Conservation (phyloP, 2,113 vertebrate species). For the Anarhynchus alexandrinus region DNA sequence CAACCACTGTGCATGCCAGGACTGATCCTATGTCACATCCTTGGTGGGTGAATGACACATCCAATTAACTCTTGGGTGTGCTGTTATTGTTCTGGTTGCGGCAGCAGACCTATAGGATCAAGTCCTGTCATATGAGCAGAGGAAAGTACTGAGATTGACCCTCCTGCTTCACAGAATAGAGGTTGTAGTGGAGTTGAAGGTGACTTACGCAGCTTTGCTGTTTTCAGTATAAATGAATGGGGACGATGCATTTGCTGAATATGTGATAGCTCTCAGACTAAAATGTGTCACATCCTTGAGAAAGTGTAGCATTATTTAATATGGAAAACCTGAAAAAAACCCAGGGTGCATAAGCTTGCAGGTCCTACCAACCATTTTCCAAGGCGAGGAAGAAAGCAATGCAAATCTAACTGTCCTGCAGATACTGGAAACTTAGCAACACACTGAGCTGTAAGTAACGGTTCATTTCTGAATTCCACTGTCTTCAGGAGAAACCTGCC, state of each 20-base stretch:
- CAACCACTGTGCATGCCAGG: background rate
- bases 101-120: background rate
- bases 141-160: background rate
- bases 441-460: background rate
- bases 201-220: fast-evolving
- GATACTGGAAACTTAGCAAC: background rate
- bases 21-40: background rate
- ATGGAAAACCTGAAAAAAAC: background rate
- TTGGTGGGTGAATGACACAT: background rate
- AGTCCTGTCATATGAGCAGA: background rate
- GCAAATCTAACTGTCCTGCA: background rate
- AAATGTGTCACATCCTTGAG: background rate
- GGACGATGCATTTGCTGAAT: background rate
- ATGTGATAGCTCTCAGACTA: background rate
- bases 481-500: background rate
- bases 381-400: fast-evolving
- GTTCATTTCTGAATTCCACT: background rate
- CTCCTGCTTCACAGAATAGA: background rate
- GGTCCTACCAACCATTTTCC: background rate
- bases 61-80: background rate
- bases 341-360: background rate
- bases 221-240: background rate
- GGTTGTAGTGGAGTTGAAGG: background rate
- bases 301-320: background rate
- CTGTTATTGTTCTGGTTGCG: background rate